Evolutionary conservation across 2,113 vertebrate species (phyloP).

Genomic region (Agapornis roseicollis): DNA sequence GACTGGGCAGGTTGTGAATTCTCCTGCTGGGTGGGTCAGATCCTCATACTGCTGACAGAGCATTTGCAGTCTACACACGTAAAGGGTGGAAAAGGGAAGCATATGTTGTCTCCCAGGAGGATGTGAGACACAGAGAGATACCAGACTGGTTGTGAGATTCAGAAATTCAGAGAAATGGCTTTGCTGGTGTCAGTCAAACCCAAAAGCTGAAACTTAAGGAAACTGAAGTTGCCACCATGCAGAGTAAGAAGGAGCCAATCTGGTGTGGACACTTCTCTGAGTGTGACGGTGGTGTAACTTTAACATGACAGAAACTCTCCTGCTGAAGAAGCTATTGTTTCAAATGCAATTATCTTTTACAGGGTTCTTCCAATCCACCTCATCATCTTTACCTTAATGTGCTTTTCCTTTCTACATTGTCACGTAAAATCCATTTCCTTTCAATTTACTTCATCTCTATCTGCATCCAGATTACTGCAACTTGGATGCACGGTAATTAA

Average conservation of each 20-base stretch:
- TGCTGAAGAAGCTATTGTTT: constrained; percentile 19
- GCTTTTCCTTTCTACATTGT: constrained; percentile 41
- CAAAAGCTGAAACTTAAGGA: not conserved
- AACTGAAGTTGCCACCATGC: not conserved
- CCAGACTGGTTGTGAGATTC: constrained; percentile 35
- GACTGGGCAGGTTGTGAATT: not conserved
- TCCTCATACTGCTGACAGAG: not conserved
- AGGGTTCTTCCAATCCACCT: constrained; percentile 48
- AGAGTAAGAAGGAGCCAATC: not conserved
- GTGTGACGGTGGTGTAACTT: not conserved
- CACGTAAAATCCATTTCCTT: constrained; percentile 57
- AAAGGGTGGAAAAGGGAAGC: constrained; percentile 39
- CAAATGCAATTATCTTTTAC: constrained; percentile 57
- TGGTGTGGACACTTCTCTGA: not conserved
- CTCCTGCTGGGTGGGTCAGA: not conserved
- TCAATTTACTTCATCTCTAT: constrained; percentile 45
- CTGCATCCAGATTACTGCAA: constrained; percentile 53
- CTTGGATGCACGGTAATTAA: constrained; percentile 51
- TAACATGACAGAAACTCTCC: not conserved
- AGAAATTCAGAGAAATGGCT: constrained; percentile 31
- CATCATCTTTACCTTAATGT: constrained; percentile 62
- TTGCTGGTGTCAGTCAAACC: constrained; percentile 40
- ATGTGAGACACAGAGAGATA: constrained; percentile 21
- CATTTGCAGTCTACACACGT: constrained; percentile 30
- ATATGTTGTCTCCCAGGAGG: constrained; percentile 48